Percentiles rank a stretch among this genome's conserved stretches.
Evolutionary conservation across 2,888 invertebrate genomes (phyloP).

Genomic region (Parnassius orleans): DNA sequence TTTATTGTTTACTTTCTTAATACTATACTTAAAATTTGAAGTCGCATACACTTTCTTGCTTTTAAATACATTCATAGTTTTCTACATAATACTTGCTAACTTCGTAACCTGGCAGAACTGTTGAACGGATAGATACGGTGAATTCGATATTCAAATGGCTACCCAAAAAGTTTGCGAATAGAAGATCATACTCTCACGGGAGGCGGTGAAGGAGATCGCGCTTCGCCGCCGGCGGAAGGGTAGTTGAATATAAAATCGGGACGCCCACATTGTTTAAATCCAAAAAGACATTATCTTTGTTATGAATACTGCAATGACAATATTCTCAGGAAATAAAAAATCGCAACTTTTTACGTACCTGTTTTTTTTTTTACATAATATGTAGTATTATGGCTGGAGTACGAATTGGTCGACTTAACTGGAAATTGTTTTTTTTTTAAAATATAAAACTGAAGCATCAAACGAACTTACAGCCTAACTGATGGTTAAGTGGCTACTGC

Average conservation of each 20-base stretch:
- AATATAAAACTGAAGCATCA: too few species aligned
- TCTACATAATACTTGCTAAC: background rate
- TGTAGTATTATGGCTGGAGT: too few species aligned
- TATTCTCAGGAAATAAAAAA: too few species aligned
- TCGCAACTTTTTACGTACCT: too few species aligned
- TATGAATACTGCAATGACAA: background rate
- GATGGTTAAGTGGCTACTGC: too few species aligned
- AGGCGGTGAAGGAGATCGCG: conserved; percentile 1
- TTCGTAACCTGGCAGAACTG: conserved; percentile 10
- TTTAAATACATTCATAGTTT: background rate
- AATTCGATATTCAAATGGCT: conserved; percentile 21
- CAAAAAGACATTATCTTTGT: background rate
- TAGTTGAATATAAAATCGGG: conserved; percentile 2
- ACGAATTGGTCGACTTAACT: too few species aligned
- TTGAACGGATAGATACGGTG: conserved; percentile 5
- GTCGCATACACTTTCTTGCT: too few species aligned
- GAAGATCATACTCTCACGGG: conserved; percentile 15
- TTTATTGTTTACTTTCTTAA: too few species aligned
- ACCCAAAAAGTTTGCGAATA: conserved; percentile 18
- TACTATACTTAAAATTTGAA: too few species aligned
- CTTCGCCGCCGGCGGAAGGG: background rate
- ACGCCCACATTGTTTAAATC: conserved; percentile 1
- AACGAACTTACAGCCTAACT: too few species aligned
- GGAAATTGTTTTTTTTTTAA: too few species aligned
- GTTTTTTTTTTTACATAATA: too few species aligned